Evolutionary conservation across 2,797 vertebrate species (phyloP).

Genomic region (Cossypha heuglini): DNA sequence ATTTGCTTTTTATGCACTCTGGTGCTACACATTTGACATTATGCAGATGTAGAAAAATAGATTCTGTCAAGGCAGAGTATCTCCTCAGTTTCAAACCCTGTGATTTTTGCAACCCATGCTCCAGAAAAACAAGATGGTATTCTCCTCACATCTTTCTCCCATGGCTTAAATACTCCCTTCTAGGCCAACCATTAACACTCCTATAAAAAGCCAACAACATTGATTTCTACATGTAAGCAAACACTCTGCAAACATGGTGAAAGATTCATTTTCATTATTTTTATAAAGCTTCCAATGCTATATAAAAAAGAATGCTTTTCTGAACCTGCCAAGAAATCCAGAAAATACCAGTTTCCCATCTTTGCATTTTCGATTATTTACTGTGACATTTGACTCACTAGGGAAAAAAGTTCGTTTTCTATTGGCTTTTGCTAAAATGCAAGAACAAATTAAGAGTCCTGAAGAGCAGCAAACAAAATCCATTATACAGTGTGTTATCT

Average conservation of each 20-base stretch:
- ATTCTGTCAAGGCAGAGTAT: neutral
- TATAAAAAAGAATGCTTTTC: neutral
- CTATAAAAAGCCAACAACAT: neutral
- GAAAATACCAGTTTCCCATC: neutral
- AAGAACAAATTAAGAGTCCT: neutral
- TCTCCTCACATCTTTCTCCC: neutral
- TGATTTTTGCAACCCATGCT: neutral
- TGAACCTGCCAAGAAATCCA: neutral
- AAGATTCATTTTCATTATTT: neutral
- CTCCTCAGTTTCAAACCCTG: neutral
- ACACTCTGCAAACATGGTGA: neutral
- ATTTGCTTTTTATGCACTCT: neutral
- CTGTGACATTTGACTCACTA: neutral
- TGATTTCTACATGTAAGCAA: neutral
- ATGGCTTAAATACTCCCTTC: neutral
- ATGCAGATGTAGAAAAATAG: neutral
- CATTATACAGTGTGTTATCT: neutral
- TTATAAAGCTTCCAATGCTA: neutral
- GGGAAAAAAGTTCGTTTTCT: neutral
- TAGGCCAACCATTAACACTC: neutral
- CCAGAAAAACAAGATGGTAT: neutral
- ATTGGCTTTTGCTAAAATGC: neutral
- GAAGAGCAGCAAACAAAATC: neutral
- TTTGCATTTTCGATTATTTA: neutral
- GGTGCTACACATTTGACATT: neutral